Evolutionary conservation across 64 coral and sea anemone genomes (phyloP).

Genomic region (Astreopora myriophthalma): DNA sequence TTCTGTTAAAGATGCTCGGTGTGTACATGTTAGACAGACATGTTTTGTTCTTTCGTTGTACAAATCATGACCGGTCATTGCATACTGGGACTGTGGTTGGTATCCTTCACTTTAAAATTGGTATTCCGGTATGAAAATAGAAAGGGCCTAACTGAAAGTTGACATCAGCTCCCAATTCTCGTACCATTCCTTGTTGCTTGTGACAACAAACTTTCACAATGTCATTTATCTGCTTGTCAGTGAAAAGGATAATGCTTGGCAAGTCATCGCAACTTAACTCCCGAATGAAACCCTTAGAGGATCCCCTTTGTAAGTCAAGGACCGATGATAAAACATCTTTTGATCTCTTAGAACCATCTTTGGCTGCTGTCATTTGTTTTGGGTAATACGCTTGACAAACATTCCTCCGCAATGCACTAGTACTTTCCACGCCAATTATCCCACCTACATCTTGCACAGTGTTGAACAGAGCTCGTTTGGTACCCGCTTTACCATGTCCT

Average conservation of each 20-base stretch:
- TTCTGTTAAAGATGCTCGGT: too few relatives aligned
- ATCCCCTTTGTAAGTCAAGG: slow-evolving; percentile 54
- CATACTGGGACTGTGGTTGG: neutral
- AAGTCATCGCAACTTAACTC: slow-evolving; percentile 74
- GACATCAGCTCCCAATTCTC: slow-evolving; percentile 6
- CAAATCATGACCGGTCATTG: slow-evolving; percentile 34
- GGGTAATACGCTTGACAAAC: neutral
- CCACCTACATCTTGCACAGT: neutral
- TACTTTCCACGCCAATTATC: neutral
- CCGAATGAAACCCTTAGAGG: slow-evolving; percentile 49
- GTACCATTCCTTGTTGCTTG: neutral
- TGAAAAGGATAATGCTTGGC: slow-evolving; percentile 46
- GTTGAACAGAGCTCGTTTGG: neutral
- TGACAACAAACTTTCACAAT: slow-evolving; percentile 47
- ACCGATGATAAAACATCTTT: slow-evolving; percentile 57
- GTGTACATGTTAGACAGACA: too few relatives aligned
- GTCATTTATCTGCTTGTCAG: slow-evolving; percentile 39
- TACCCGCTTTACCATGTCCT: neutral
- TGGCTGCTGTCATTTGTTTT: neutral
- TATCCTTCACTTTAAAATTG: neutral
- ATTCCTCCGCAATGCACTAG: slow-evolving; percentile 15
- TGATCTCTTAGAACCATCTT: neutral
- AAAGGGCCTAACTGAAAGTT: slow-evolving; percentile 18
- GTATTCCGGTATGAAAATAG: slow-evolving; percentile 37
- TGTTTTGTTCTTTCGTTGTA: slow-evolving; percentile 9